Evolutionary conservation across 2,113 vertebrate genomes (phyloP), one percentile per base, ranked within the genome.

Genomic region (Rissa tridactyla): DNA sequence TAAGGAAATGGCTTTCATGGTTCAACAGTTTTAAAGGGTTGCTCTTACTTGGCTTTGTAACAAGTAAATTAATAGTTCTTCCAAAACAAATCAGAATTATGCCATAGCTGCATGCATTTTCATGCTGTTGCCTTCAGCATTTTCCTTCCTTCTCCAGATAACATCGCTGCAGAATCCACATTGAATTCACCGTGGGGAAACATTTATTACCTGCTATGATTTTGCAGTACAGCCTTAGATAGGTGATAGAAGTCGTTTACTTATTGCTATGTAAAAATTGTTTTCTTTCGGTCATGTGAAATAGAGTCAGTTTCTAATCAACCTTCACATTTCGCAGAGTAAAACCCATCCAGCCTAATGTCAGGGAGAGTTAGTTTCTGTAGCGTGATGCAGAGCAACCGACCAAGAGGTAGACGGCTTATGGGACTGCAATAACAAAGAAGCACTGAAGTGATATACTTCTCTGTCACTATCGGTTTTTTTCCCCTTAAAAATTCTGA

Each of bases 31-130:
- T 99, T 98, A 98, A 98, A 98, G 98, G 98, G 98, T 97, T 98
- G 98, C 98, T 99, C 98, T 99, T 98, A 98, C 98, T 98, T 98
- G 98, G 98, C 97, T 98, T 98, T 97, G 97, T 98, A 99, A 99
- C 98, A 98, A 98, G 98, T 97, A 99, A 99, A 99, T 99, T 98
- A 99, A 99, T 99, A 97, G 98, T 98, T 99, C 98, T 98, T 98
- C 98, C 98, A 98, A 98, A 99, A 99, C 98, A 98, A 99, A 99
- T 99, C 98, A 98, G 98, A 98, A 98, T 98, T 98, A 98, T 98
- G 97, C 97, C 97, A 97, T 98, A 97, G 95, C 96, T 98, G 97
- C 96, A 91, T 98, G 97, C 98, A 97, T 98, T 98, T 98, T 98
- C 97, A 96, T 94, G 94, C 95, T 95, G 83, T 91, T 98, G 95